Evolutionary conservation across 2,797 vertebrate genomes (phyloP).

Genomic region (Austrolebias charrua): DNA sequence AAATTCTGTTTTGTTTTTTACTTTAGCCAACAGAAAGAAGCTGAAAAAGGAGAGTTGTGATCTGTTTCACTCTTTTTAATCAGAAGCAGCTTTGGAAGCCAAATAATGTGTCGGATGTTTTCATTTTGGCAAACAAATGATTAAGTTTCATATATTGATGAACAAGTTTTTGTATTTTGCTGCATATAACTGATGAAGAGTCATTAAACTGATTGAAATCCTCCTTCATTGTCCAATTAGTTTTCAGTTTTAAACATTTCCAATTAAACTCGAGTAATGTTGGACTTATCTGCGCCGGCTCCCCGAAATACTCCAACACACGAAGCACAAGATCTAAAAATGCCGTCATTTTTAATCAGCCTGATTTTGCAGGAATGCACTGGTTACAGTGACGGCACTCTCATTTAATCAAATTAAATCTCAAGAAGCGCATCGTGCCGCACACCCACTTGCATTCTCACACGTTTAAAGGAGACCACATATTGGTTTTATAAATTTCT

Average conservation of each 20-base stretch:
- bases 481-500: no score
- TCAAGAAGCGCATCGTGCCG: conserved; percentile 52
- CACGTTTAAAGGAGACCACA: no score
- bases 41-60: no score
- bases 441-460: conserved; percentile 17
- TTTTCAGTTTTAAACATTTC: conserved; percentile 41
- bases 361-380: conserved; percentile 60
- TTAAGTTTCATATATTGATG: not conserved
- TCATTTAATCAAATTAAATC: conserved; percentile 74
- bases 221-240: conserved; percentile 51
- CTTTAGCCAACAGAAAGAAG: no score
- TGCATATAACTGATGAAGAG: conserved; percentile 9
- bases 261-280: conserved; percentile 48
- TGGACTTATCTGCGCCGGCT: conserved; percentile 30
- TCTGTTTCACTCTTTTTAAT: no score
- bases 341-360: conserved; percentile 54
- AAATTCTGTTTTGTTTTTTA: no score
- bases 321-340: conserved; percentile 52
- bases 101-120: no score
- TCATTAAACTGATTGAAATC: conserved; percentile 35
- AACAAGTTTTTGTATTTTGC: not conserved
- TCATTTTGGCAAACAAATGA: no score
- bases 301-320: conserved; percentile 39
- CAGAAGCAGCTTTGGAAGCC: no score
- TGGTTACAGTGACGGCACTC: conserved; percentile 67